A percentile compares a stretch with the other conserved stretches of the same genome.
phyloP scores from a whole-genome alignment of 2,113 vertebrate species.

The Phalacrocorax carbo region DNA sequence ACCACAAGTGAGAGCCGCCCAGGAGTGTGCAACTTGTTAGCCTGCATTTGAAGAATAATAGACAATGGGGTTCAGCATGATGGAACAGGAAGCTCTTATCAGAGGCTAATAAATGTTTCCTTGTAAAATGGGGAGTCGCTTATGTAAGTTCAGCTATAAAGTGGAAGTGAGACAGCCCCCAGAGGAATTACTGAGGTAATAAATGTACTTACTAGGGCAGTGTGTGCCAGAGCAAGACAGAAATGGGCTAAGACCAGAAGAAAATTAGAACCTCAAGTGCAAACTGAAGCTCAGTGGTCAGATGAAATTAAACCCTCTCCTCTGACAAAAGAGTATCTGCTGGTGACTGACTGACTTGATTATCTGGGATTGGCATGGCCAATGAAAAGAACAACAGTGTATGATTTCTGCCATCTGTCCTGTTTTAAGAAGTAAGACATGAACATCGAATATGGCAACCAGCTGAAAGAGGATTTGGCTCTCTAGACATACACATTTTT shows the following conservation, averaged over 20 bases:
- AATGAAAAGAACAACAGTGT: not conserved
- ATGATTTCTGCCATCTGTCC: slow-evolving; percentile 43
- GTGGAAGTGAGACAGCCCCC: slow-evolving; percentile 62
- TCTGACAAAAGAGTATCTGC: slow-evolving; percentile 6
- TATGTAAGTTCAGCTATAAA: slow-evolving; percentile 50
- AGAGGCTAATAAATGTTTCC: slow-evolving; percentile 39
- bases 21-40: not conserved
- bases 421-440: not conserved
- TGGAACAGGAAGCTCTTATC: slow-evolving; percentile 25
- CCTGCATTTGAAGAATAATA: not conserved
- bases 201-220: slow-evolving; percentile 63
- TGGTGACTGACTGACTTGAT: slow-evolving; percentile 20
- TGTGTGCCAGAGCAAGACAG: slow-evolving; percentile 39
- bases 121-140: slow-evolving; percentile 48
- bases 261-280: slow-evolving; percentile 52
- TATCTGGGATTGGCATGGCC: not conserved
- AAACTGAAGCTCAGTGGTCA: slow-evolving; percentile 1
- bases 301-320: slow-evolving; percentile 24
- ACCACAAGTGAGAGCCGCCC: fast-evolving
- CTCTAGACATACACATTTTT: not conserved
- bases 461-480: slow-evolving; percentile 19
- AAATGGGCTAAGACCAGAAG: slow-evolving; percentile 51
- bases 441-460: slow-evolving; percentile 6
- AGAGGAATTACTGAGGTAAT: slow-evolving; percentile 51
- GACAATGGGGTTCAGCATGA: not conserved